A percentile compares a stretch with the other conserved stretches of the same genome.
Conservation (phyloP, 2,888 invertebrate genomes). For the Xanthia togata region DNA sequence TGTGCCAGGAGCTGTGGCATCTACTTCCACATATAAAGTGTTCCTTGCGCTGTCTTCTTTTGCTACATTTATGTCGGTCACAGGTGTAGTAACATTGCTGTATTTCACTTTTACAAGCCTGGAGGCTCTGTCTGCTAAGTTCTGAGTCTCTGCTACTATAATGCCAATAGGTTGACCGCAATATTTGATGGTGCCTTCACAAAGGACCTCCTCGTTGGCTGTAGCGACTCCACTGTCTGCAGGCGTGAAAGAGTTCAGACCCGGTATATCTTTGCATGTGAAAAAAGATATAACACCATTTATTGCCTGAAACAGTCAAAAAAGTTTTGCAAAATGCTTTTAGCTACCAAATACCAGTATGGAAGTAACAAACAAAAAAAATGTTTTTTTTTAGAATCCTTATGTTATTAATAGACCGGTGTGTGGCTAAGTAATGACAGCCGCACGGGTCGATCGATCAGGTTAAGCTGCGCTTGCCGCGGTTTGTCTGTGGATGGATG, state of each 20-base stretch:
- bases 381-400: no score
- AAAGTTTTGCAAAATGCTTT: not conserved
- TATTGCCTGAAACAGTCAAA: slow-evolving; percentile 81
- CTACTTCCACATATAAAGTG: not conserved
- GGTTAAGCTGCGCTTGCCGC: not conserved
- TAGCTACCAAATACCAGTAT: no score
- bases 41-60: slow-evolving; percentile 37
- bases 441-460: not conserved
- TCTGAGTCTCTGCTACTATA: slow-evolving; percentile 90
- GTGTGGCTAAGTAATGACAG: not conserved
- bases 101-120: slow-evolving; percentile 89
- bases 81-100: slow-evolving; percentile 70
- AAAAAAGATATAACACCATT: slow-evolving; percentile 92
- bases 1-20: slow-evolving; percentile 41
- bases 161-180: slow-evolving; percentile 75
- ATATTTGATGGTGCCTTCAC: slow-evolving; percentile 69
- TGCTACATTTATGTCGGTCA: slow-evolving; percentile 47
- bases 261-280: slow-evolving; percentile 92
- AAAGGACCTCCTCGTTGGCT: slow-evolving; percentile 77
- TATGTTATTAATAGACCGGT: no score
- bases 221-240: slow-evolving; percentile 46
- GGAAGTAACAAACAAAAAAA: no score
- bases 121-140: slow-evolving; percentile 89
- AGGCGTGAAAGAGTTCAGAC: slow-evolving; percentile 89
- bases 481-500: no score